Conservation (phyloP, 2,113 vertebrate genomes). For the Odontesthes bonariensis region DNA sequence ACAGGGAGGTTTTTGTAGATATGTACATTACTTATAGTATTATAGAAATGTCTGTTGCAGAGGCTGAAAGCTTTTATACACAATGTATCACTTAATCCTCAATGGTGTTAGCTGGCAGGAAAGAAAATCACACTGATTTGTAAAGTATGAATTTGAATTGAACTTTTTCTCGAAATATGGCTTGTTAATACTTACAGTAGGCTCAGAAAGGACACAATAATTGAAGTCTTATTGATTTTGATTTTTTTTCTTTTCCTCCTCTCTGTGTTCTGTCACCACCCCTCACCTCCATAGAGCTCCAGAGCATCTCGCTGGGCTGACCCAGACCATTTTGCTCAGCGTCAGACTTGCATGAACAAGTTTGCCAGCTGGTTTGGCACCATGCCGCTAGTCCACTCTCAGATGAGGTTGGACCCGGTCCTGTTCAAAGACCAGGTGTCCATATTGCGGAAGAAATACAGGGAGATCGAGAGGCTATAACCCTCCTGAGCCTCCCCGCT, state of each 20-base stretch:
- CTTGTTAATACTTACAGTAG: slow-evolving; percentile 38
- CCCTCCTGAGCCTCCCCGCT: slow-evolving; percentile 62
- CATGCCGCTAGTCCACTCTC: slow-evolving; percentile 98
- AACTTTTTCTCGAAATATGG: slow-evolving; percentile 17
- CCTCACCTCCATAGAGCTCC: slow-evolving; percentile 84
- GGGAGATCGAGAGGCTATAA: slow-evolving; percentile 98
- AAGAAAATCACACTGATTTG: slow-evolving; percentile 18
- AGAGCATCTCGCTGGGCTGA: slow-evolving; percentile 98
- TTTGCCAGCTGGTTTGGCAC: slow-evolving; percentile 99
- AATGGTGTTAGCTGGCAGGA: neutral
- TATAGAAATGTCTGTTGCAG: neutral
- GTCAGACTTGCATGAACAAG: slow-evolving; percentile 99
- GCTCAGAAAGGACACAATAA: slow-evolving; percentile 49
- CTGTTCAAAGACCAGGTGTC: slow-evolving; percentile 99
- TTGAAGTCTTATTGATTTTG: slow-evolving; percentile 49
- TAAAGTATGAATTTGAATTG: slow-evolving; percentile 11
- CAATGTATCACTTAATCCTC: neutral
- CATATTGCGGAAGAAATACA: slow-evolving; percentile 98
- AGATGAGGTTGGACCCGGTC: slow-evolving; percentile 98
- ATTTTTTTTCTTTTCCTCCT: neutral
- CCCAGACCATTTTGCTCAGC: slow-evolving; percentile 98
- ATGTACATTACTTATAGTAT: neutral
- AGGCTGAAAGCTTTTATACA: slow-evolving; percentile 22
- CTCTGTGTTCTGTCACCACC: neutral
- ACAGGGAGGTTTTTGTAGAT: neutral